phyloP scores from a whole-genome alignment of 2,797 vertebrate genomes.

The Borostomias antarcticus region DNA sequence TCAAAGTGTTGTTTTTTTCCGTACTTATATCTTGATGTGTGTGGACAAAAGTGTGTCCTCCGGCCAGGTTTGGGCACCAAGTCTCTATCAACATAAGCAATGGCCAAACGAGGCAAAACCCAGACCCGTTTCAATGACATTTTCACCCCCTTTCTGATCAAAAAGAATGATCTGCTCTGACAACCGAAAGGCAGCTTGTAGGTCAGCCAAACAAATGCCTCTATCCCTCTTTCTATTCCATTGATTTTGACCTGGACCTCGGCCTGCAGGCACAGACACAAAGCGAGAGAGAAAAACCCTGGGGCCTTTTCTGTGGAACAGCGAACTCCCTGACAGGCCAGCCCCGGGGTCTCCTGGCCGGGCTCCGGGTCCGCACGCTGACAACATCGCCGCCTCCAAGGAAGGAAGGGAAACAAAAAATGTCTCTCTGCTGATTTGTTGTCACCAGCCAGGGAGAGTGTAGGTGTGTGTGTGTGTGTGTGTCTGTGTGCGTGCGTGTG shows the following conservation, averaged over 20 bases:
- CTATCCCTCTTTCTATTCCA: constrained; percentile 23
- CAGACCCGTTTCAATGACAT: neutral
- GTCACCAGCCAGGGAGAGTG: constrained; percentile 39
- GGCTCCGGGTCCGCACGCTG: constrained; percentile 20
- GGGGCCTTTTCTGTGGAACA: constrained; percentile 34
- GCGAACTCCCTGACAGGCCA: constrained; percentile 35
- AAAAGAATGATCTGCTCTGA: constrained; percentile 10
- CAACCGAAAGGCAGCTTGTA: constrained; percentile 3
- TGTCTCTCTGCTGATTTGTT: constrained; percentile 51
- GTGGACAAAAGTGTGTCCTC: neutral
- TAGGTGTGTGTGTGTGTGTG: constrained; percentile 46
- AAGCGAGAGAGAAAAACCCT: constrained; percentile 21
- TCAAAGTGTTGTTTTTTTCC: constrained; percentile 49
- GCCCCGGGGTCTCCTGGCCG: constrained; percentile 58
- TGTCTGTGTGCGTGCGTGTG: constrained; percentile 3
- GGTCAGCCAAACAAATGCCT: constrained; percentile 26
- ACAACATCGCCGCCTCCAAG: constrained; percentile 66
- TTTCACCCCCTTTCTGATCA: constrained; percentile 23
- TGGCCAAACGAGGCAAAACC: neutral
- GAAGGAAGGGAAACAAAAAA: constrained; percentile 65
- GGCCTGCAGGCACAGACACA: constrained; percentile 30
- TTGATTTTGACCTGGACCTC: constrained; percentile 35
- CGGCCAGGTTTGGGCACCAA: neutral
- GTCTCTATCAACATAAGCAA: neutral
- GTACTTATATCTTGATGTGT: neutral